Conservation (phyloP, 1,140 invertebrate species). For the Sitobion miscanthi region DNA sequence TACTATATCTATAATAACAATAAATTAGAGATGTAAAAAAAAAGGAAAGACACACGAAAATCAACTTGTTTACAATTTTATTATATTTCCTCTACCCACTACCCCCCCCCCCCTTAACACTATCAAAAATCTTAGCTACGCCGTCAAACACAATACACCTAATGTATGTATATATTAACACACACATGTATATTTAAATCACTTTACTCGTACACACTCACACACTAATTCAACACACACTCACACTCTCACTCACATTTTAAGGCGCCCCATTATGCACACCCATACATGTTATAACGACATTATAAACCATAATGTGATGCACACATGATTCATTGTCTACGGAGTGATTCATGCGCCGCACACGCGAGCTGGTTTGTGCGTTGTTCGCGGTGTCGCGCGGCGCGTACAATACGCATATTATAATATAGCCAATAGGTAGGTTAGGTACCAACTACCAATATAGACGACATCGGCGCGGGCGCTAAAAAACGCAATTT, state of each 20-base stretch:
- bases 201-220: not conserved
- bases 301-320: not conserved
- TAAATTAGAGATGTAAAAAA: not conserved
- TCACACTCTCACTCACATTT: not conserved
- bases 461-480: not conserved
- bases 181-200: too few relatives aligned
- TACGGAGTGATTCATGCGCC: not conserved
- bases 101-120: too few relatives aligned
- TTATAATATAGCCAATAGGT: too few relatives aligned
- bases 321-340: slow-evolving; percentile 25
- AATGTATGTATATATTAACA: too few relatives aligned
- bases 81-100: not conserved
- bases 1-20: too few relatives aligned
- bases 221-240: not conserved
- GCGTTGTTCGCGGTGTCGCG: not conserved
- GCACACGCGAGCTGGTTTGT: not conserved
- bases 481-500: not conserved
- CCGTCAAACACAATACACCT: not conserved
- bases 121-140: not conserved
- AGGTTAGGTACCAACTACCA: too few relatives aligned
- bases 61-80: not conserved
- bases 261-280: not conserved
- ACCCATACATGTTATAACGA: not conserved
- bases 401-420: not conserved
- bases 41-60: not conserved